phyloP scores from a whole-genome alignment of 2,113 vertebrate species.

The Prochilodus magdalenae region DNA sequence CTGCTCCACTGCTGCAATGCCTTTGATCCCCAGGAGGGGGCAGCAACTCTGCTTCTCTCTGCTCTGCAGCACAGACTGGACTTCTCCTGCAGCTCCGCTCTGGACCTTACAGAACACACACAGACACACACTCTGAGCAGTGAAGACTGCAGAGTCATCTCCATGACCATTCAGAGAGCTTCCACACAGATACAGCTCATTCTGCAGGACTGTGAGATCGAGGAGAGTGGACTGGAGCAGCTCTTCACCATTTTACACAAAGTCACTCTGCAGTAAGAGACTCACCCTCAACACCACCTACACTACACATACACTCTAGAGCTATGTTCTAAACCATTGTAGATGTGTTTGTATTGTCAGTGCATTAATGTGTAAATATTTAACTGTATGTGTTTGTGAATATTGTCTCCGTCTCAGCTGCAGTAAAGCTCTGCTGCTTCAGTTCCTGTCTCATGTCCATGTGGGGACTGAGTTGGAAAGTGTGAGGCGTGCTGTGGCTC shows the following conservation, averaged over 20 bases:
- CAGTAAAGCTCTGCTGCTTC: conserved; percentile 53
- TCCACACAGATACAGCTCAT: conserved; percentile 29
- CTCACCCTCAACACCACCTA: neutral
- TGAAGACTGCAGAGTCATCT: conserved; percentile 41
- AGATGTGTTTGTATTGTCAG: too few relatives aligned
- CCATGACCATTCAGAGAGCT: conserved; percentile 32
- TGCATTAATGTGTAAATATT: neutral
- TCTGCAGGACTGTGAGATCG: conserved; percentile 45
- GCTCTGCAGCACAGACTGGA: conserved; percentile 57
- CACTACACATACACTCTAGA: neutral
- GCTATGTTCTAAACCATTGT: too few relatives aligned
- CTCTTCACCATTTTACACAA: conserved; percentile 39
- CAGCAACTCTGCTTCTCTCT: conserved; percentile 45
- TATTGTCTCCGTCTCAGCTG: conserved; percentile 26
- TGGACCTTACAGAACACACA: conserved; percentile 45
- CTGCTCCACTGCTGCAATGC: conserved; percentile 45
- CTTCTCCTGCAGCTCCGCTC: conserved; percentile 49
- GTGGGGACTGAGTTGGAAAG: neutral
- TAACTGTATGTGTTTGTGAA: neutral
- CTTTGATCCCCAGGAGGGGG: conserved; percentile 48
- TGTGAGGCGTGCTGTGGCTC: conserved; percentile 17
- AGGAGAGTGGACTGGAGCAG: conserved; percentile 34
- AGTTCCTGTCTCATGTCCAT: conserved; percentile 43
- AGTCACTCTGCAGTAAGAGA: conserved; percentile 43
- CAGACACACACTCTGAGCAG: conserved; percentile 11